Base-by-base conservation (phyloP, 2,888 invertebrate genomes). In the Pollenia amentaria region DNA sequence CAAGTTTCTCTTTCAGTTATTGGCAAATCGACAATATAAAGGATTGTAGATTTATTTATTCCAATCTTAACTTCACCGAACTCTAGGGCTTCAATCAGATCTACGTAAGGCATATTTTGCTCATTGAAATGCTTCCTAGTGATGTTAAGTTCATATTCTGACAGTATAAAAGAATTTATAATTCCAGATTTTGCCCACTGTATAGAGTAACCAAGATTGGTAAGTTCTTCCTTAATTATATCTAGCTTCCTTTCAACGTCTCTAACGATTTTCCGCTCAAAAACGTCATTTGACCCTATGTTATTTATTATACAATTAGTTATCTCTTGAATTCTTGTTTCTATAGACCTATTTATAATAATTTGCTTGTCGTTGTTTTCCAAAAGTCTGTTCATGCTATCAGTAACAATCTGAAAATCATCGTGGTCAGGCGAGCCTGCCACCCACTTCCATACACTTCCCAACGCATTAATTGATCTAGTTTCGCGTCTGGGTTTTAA, bases 31-130 rank as follows among this genome's bases (percentile, higher is more conserved):
- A 84, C 10, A 53, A 88, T 83, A 51, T 88, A 87, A 7, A 88
- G 48, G 14, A 87, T 65, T 44, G 69, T 73, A 6, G 29, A 62
- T 44, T 42, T 55, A 72, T 88, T 88, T 55, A 67, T 38, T 85
- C 76, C 10, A 3, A 88, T 80, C 77, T 88, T 85, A 21, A 87
- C 70, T 29, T 85, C 65, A 7, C 78, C 70, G 51, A 88, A 88
- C 60, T 88, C 89, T 21, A 89, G 40, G 38, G 89, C 88, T 73
- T 79, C 89, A 46, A 87, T 84, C 8, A 87, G 38, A 29, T 89
- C 88, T 29, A 79, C 60, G 14, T 85, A 88, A 9, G 83, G 81
- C 29, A 88, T 69, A 70, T 88, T 84, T 67, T 83, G 60, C 76
- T 85, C 44, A 60, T 88, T n/a, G n/a, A n/a, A n/a, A n/a, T n/a